phyloP scores from a whole-genome alignment of 1,140 invertebrate species.

The Goniozus legneri region DNA sequence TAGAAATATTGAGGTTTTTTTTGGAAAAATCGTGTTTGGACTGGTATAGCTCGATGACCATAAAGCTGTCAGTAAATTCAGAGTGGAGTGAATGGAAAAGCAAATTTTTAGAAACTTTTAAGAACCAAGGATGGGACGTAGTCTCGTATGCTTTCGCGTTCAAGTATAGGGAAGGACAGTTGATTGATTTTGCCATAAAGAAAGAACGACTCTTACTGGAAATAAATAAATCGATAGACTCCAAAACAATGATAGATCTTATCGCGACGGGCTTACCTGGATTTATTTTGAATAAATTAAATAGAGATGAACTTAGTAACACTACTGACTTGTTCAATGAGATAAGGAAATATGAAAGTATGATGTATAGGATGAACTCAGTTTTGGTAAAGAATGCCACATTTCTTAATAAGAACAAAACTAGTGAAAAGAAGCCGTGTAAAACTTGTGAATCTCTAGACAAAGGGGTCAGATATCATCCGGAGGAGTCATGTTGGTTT shows the following conservation, averaged over 20 bases:
- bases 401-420: background rate
- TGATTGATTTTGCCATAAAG: constrained; percentile 19
- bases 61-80: constrained; percentile 6
- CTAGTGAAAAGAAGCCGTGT: background rate
- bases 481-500: background rate
- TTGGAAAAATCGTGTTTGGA: too few relatives aligned
- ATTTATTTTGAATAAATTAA: constrained; percentile 5
- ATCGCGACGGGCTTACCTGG: constrained; percentile 6
- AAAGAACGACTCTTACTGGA: constrained; percentile 16
- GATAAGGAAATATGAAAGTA: constrained; percentile 1
- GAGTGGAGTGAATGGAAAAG: constrained; percentile 12
- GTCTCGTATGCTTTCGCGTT: constrained; percentile 11
- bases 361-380: background rate
- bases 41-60: constrained; percentile 11
- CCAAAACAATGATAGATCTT: background rate
- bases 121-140: constrained; percentile 11
- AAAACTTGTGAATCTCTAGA: background rate
- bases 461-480: background rate
- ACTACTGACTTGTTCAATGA: constrained; percentile 2
- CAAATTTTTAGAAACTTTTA: constrained; percentile 16
- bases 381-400: background rate
- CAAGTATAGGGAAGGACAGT: constrained; percentile 14
- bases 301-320: background rate
- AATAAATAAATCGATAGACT: background rate
- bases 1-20: background rate